Evolutionary conservation across 2,113 vertebrate species (phyloP), one percentile per base, ranked within the genome.

Genomic region (Butorides virescens): DNA sequence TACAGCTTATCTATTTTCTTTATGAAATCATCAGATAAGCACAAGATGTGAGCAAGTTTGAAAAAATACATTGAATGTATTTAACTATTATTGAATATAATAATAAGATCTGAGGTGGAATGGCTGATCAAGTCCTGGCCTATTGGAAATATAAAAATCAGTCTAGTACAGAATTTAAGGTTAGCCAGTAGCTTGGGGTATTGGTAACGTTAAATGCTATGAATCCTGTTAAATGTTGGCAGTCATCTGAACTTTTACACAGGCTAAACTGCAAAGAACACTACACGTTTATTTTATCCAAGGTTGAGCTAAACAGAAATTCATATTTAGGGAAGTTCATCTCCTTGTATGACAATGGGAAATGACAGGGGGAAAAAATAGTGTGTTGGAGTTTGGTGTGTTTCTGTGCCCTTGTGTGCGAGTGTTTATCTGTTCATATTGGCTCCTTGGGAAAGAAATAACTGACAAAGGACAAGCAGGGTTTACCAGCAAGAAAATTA

Each of bases 21-120:
- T 92, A 94, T 93, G 82, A 96, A 90, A 94, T 93, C 90, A 94
- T 75, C 50, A 91, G 75, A 86, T 74, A 92, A 80, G 34, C 30
- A 68, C 20, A 84, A 93, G 62, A 81, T 68, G 44, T 73, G 55
- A 90, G 36, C 19, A 85, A 78, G 36, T 18, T 36, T 93, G 73
- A 84, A 85, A 92, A 87, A 92, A 88, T 77, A 83, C 5, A 17
- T 30, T 68, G 39, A 90, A 65, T 58, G 2, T 74, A 67, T 90
- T 79, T 77, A 88, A 42, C 53, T 53, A n/a, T 29, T 70, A 77
- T 34, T 84, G 34, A 90, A 86, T 80, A 84, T 91, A 97, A 92
- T 91, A 77, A 63, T 37, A 83, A 62, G 30, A 93, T 44, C 59
- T 87, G 86, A 55, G 30, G 8, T 50, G n/a, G 47, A 86, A 83